A percentile compares a stretch with the other conserved stretches of the same genome.
Evolutionary conservation across 2,113 vertebrate genomes (phyloP).

Genomic region (Gadus macrocephalus): DNA sequence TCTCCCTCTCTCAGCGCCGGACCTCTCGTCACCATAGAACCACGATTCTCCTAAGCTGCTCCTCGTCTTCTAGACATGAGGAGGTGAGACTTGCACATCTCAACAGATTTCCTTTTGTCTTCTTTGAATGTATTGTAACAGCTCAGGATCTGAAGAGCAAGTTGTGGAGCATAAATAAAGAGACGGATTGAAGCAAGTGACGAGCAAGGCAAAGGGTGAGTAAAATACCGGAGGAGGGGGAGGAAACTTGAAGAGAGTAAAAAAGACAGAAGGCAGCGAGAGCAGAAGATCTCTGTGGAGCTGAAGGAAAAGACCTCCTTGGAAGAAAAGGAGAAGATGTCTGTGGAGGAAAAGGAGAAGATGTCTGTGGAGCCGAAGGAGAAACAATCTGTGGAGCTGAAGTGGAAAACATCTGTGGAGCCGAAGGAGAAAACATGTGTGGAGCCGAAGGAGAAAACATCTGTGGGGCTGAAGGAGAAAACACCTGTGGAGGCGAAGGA

Average conservation of each 20-base stretch:
- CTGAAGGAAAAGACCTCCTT: conserved; percentile 79
- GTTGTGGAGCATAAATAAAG: too few species aligned
- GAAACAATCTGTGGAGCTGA: neutral
- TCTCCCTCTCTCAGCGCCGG: too few species aligned
- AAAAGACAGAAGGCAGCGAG: neutral
- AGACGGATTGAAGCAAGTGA: too few species aligned
- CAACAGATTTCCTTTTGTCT: neutral
- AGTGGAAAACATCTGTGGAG: too few species aligned
- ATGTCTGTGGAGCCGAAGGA: conserved; percentile 24
- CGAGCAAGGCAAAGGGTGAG: too few species aligned
- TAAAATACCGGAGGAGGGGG: too few species aligned
- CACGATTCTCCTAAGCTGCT: conserved; percentile 3
- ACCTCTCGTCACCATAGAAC: neutral
- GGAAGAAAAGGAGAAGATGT: conserved; percentile 74
- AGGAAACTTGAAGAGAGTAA: neutral
- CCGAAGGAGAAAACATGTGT: conserved; percentile 70
- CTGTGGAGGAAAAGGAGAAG: conserved; percentile 76
- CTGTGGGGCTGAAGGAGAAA: neutral
- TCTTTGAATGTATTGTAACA: neutral
- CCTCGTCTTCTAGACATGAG: neutral
- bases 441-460: too few species aligned
- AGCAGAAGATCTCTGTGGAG: conserved; percentile 72
- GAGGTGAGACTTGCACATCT: neutral
- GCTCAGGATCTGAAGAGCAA: too few species aligned
- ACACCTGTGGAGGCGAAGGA: conserved; percentile 75